Evolutionary conservation across 2,888 invertebrate genomes (phyloP).

Genomic region (Tromatobia lineatoria): DNA sequence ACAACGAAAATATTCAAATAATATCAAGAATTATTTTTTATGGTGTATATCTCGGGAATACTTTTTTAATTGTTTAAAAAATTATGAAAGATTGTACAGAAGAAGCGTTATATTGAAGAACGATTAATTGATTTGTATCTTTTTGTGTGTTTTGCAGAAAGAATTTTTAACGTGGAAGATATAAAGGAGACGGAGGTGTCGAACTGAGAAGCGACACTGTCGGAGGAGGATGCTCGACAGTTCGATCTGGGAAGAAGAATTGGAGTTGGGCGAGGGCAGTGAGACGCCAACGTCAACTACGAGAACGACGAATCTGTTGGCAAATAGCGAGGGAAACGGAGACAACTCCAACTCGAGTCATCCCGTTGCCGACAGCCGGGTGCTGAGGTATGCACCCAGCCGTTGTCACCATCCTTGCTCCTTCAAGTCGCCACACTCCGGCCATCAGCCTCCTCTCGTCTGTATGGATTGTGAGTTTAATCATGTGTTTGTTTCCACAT

Average conservation of each 20-base stretch:
- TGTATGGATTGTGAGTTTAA: constrained; percentile 83
- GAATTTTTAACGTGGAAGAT: constrained; percentile 10
- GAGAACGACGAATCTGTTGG: constrained; percentile 73
- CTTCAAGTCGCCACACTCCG: constrained; percentile 82
- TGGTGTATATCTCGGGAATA: too few species aligned
- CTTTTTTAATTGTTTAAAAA: too few species aligned
- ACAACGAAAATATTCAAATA: too few species aligned
- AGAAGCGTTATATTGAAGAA: too few species aligned
- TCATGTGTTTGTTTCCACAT: not conserved
- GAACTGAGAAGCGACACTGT: constrained; percentile 78
- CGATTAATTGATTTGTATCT: too few species aligned
- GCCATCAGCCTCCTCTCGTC: constrained; percentile 82
- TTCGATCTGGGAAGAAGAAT: constrained; percentile 83
- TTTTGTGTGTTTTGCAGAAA: constrained; percentile 34
- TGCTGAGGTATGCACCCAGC: constrained; percentile 85
- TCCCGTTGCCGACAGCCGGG: constrained; percentile 84
- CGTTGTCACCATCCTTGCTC: constrained; percentile 83
- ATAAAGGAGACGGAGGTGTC: constrained; percentile 78
- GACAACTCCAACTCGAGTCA: constrained; percentile 82
- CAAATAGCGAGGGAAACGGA: constrained; percentile 79
- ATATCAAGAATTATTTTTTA: too few species aligned
- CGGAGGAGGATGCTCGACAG: constrained; percentile 84
- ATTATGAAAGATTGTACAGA: too few species aligned
- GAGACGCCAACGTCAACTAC: constrained; percentile 71
- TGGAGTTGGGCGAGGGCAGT: constrained; percentile 82